These are phyloP conservation scores for Clupea harengus DNA, from an alignment of 2,113 vertebrate genomes.

Conservation along the genomic window DNA sequence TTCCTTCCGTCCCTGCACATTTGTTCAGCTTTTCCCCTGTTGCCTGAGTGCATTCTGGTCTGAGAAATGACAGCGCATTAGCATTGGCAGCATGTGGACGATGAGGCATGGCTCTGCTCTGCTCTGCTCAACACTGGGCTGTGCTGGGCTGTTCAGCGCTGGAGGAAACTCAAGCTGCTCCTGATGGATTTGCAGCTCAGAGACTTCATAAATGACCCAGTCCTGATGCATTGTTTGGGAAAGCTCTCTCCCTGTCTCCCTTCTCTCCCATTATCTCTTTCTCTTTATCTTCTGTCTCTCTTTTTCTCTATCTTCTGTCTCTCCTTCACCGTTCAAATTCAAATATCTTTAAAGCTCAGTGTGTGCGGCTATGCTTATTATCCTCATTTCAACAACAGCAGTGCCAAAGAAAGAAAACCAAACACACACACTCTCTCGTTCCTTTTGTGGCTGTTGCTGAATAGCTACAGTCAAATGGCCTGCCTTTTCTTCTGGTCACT, in stretches of 20 bases:
- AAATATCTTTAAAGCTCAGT: background rate
- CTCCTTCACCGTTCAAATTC: background rate
- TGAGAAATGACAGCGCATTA: background rate
- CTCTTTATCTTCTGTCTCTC: background rate
- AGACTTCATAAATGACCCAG: background rate
- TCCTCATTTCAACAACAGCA: background rate
- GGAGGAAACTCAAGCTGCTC: background rate
- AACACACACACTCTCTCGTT: background rate
- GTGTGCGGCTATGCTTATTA: background rate
- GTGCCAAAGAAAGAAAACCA: background rate
- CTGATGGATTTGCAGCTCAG: background rate
- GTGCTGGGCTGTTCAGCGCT: background rate
- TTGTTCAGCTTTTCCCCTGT: background rate
- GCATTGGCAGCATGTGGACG: background rate
- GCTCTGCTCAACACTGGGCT: background rate
- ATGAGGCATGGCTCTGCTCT: background rate
- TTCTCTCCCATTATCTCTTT: background rate
- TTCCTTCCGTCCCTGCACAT: background rate
- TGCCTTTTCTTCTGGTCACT: background rate
- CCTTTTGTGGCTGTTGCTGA: background rate
- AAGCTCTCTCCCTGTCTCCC: background rate
- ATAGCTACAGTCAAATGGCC: background rate
- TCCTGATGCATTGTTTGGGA: background rate
- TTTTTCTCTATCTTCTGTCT: background rate
- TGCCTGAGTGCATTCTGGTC: background rate